phyloP scores from a whole-genome alignment of 2,113 vertebrate species.

The Neopipo cinnamomea region DNA sequence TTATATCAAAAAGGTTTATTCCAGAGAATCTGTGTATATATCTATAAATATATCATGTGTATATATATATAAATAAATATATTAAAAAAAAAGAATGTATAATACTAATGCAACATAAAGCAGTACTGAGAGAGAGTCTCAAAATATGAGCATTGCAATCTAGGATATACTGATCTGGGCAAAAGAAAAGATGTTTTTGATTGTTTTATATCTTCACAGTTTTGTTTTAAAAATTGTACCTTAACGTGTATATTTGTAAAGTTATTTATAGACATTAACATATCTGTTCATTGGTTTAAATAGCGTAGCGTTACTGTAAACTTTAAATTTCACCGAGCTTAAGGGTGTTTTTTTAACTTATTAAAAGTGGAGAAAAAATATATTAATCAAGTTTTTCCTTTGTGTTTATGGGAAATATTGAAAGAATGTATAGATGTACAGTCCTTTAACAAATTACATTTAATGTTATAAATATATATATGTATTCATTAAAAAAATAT shows the following conservation, averaged over 20 bases:
- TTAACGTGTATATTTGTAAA: constrained; percentile 98
- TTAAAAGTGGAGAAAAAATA: constrained; percentile 82
- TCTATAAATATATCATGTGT: constrained; percentile 78
- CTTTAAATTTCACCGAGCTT: constrained; percentile 69
- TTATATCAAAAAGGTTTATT: constrained; percentile 81
- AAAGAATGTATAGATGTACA: constrained; percentile 78
- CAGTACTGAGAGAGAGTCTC: constrained; percentile 74
- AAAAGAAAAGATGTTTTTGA: constrained; percentile 66
- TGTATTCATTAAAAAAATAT: constrained; percentile 48
- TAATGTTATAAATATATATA: constrained; percentile 66
- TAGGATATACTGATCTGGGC: constrained; percentile 83
- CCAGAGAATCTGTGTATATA: constrained; percentile 83
- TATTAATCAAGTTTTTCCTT: constrained; percentile 75
- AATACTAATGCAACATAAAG: constrained; percentile 77
- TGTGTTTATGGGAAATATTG: constrained; percentile 69
- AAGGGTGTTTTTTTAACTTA: constrained; percentile 85
- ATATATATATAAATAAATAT: constrained; percentile 67
- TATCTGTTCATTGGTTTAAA: constrained; percentile 81
- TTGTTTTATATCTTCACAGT: constrained; percentile 76
- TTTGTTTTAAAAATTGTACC: constrained; percentile 84
- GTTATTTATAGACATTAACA: constrained; percentile 95
- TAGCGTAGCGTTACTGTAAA: constrained; percentile 82
- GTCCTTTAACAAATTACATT: constrained; percentile 67
- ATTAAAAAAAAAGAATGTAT: constrained; percentile 60
- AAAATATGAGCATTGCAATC: constrained; percentile 75